Percentiles rank a stretch among this genome's conserved stretches.
These are phyloP conservation scores for Norana najaformis DNA, from an alignment of 2,888 invertebrate species.

Conservation along the genomic window DNA sequence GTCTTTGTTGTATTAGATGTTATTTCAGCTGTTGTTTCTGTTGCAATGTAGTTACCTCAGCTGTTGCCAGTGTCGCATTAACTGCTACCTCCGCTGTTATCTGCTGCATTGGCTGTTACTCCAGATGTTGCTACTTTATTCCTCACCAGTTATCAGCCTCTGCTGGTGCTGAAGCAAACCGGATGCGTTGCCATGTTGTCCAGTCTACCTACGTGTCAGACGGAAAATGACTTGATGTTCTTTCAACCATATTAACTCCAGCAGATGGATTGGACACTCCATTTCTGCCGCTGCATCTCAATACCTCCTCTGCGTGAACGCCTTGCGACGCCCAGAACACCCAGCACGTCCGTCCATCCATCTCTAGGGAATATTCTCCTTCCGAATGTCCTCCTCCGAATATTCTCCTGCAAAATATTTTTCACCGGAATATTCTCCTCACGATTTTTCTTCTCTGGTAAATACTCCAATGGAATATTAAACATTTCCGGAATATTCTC, in stretches of 20 bases:
- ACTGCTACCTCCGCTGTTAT: background rate
- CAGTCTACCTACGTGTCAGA: background rate
- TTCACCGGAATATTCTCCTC: too few species aligned
- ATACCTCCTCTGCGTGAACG: too few species aligned
- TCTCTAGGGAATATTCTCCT: too few species aligned
- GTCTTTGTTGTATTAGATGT: background rate
- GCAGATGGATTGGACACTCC: too few species aligned
- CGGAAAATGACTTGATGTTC: too few species aligned
- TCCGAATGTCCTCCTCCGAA: too few species aligned
- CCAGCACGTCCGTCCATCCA: too few species aligned
- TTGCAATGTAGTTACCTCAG: background rate
- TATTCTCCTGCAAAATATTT: too few species aligned
- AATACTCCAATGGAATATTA: background rate
- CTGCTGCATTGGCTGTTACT: background rate
- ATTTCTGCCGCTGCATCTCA: too few species aligned
- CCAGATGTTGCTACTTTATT: background rate
- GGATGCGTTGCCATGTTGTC: background rate
- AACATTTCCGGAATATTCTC: background rate
- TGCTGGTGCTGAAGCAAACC: background rate
- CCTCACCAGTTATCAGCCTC: background rate
- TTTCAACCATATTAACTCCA: too few species aligned
- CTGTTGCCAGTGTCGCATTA: background rate
- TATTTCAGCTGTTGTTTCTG: background rate
- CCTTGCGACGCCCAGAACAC: too few species aligned
- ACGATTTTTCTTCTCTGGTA: too few species aligned